Evolutionary conservation across 2,797 vertebrate genomes (phyloP).

Genomic region (Amazona finschi): DNA sequence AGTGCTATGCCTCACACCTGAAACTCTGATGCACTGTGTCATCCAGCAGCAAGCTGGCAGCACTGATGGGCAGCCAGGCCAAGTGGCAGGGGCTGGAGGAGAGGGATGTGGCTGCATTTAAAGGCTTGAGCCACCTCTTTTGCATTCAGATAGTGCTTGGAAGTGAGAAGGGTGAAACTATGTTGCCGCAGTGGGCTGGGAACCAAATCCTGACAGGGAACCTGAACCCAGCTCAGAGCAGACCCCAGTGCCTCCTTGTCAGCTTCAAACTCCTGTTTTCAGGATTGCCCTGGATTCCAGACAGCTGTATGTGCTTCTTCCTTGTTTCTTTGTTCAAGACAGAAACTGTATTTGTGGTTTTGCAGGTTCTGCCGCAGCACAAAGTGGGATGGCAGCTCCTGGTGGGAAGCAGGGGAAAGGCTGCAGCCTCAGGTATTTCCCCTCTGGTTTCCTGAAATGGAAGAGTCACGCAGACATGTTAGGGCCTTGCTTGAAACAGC

Average conservation of each 20-base stretch:
- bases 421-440: background rate
- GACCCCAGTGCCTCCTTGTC: background rate
- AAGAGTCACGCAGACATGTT: background rate
- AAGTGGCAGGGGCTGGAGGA: background rate
- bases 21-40: background rate
- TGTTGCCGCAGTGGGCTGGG: background rate
- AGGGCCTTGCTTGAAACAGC: background rate
- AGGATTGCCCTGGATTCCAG: background rate
- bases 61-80: fast-evolving
- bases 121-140: background rate
- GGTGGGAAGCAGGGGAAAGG: background rate
- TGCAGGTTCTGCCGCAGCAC: background rate
- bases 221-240: background rate
- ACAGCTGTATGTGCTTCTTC: background rate
- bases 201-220: background rate
- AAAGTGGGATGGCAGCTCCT: background rate
- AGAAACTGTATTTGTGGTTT: background rate
- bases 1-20: fast-evolving
- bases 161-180: background rate
- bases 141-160: background rate
- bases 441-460: background rate
- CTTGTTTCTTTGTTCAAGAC: background rate
- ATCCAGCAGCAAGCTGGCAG: background rate
- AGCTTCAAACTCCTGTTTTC: background rate
- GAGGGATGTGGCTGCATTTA: background rate